Conservation (phyloP, 2,797 vertebrate species). For the Spatula clypeata region DNA sequence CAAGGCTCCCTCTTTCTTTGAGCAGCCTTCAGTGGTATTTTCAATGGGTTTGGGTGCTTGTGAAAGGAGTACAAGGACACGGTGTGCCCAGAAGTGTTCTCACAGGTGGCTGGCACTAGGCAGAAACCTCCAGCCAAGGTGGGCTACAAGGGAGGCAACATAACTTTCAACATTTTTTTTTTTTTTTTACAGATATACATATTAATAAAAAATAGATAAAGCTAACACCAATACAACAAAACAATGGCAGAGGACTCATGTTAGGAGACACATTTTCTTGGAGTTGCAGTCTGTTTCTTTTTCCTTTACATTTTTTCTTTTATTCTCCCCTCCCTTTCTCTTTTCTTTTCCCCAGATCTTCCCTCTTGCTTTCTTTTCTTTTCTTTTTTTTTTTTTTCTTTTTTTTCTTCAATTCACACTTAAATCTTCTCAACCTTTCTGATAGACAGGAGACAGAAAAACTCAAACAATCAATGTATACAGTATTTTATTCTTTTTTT, state of each 20-base stretch:
- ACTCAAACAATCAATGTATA: neutral
- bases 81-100: neutral
- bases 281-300: neutral
- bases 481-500: neutral
- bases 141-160: fast-evolving
- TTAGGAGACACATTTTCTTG: neutral
- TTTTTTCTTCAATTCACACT: neutral
- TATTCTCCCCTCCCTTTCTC: neutral
- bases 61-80: neutral
- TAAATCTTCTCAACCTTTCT: neutral
- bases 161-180: neutral
- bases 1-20: neutral
- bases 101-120: neutral
- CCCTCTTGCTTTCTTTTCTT: too few relatives aligned
- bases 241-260: neutral
- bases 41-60: neutral
- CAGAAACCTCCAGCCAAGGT: neutral
- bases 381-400: too few relatives aligned
- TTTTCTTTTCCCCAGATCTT: neutral
- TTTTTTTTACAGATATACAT: neutral
- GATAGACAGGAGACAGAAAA: neutral
- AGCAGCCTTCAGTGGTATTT: neutral
- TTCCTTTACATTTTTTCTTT: neutral
- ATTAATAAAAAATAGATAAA: neutral
- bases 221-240: neutral